A percentile compares a stretch with the other conserved stretches of the same genome.
Evolutionary conservation across 1,140 invertebrate species (phyloP).

Genomic region (Lordiphosa collinella): DNA sequence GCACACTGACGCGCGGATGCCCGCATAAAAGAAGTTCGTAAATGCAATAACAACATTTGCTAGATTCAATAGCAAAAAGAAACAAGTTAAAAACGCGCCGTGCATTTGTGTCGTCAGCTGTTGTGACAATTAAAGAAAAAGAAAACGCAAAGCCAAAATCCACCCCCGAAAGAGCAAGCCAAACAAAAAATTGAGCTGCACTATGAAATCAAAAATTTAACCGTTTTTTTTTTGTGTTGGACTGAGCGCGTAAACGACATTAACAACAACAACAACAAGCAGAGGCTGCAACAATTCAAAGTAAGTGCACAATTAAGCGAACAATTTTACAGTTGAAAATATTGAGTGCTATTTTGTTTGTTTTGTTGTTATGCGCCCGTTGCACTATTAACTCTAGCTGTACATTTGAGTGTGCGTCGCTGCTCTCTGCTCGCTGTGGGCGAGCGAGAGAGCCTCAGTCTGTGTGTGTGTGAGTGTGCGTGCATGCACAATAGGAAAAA

Average conservation of each 20-base stretch:
- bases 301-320: conserved; percentile 4
- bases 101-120: conserved; percentile 9
- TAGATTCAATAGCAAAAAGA: conserved; percentile 3
- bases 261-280: not conserved
- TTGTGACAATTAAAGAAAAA: conserved; percentile 3
- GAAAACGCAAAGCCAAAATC: conserved; percentile 1
- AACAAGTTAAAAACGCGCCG: conserved; percentile 1
- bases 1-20: conserved; percentile 16
- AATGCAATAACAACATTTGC: conserved; percentile 3
- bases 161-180: conserved; percentile 2
- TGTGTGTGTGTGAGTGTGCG: conserved; percentile 7
- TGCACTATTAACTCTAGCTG: conserved; percentile 43
- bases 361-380: conserved; percentile 23
- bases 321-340: conserved; percentile 22
- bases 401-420: conserved; percentile 29
- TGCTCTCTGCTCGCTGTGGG: conserved; percentile 16
- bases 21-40: conserved; percentile 1
- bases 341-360: conserved; percentile 11
- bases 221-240: not conserved
- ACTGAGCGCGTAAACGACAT: conserved; percentile 1
- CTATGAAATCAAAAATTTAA: conserved; percentile 10
- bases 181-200: conserved; percentile 1
- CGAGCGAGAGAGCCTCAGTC: conserved; percentile 5
- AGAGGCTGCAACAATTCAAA: conserved; percentile 1
- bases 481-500: conserved; percentile 41